phyloP scores from a whole-genome alignment of 2,113 vertebrate species.

The Dryoscopus gambensis region DNA sequence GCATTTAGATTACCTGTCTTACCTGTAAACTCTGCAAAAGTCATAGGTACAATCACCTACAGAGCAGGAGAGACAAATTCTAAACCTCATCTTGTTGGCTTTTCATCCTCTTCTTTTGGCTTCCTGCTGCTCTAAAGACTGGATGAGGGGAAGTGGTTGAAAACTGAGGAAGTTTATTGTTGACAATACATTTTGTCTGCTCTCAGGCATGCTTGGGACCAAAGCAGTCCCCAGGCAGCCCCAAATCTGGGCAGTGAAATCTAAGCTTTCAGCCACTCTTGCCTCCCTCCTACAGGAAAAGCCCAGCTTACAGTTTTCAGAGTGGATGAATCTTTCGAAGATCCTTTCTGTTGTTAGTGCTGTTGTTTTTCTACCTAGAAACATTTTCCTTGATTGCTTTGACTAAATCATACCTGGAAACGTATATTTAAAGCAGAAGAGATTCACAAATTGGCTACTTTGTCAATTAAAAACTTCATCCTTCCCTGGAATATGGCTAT shows the following conservation, averaged over 20 bases:
- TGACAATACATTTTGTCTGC: not conserved
- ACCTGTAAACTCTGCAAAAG: not conserved
- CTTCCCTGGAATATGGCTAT: not conserved
- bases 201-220: not conserved
- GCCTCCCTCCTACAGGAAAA: not conserved
- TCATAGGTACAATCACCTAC: not conserved
- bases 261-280: not conserved
- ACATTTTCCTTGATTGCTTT: not conserved
- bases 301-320: not conserved
- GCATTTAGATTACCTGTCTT: not conserved
- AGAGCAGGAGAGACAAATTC: not conserved
- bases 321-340: not conserved
- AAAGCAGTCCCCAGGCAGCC: not conserved
- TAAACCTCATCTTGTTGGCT: not conserved
- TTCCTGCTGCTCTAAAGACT: not conserved
- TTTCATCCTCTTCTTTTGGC: not conserved
- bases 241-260: not conserved
- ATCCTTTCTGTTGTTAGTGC: not conserved
- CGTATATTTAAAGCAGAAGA: not conserved
- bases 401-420: conserved; percentile 11
- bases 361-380: not conserved
- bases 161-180: conserved; percentile 38
- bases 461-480: not conserved
- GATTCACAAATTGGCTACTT: not conserved
- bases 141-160: not conserved